A percentile compares a stretch with the other conserved stretches of the same genome.
These are phyloP conservation scores for Cantharis nigra DNA, from an alignment of 2,888 invertebrate genomes.

Conservation along the genomic window DNA sequence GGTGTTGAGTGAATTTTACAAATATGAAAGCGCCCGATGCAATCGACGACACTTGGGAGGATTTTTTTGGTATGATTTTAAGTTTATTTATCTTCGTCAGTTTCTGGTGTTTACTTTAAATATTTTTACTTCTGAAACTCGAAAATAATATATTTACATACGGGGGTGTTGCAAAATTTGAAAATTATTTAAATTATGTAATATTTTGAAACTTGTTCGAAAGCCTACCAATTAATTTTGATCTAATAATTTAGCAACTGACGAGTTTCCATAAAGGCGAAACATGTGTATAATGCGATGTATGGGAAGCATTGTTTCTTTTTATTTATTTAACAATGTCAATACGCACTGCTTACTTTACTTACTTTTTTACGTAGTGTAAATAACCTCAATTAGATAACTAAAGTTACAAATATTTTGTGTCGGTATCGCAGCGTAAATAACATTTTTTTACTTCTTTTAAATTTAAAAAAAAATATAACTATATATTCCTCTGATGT, in stretches of 20 bases:
- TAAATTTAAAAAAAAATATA: too few species aligned
- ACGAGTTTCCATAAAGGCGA: not conserved
- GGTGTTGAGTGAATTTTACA: slow-evolving; percentile 18
- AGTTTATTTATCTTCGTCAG: not conserved
- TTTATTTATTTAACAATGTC: not conserved
- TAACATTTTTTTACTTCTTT: not conserved
- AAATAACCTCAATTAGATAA: not conserved
- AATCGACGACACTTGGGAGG: slow-evolving; percentile 53
- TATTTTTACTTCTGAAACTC: not conserved
- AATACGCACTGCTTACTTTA: not conserved
- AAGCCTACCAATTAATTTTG: not conserved
- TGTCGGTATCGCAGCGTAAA: not conserved
- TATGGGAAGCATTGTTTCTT: not conserved
- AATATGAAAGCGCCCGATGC: slow-evolving; percentile 49
- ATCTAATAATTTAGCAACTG: not conserved
- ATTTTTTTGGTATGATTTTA: slow-evolving; percentile 50
- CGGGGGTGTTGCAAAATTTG: not conserved
- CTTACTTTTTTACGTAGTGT: not conserved
- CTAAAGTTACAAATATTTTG: not conserved
- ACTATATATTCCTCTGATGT: too few species aligned
- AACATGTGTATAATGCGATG: not conserved
- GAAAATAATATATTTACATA: not conserved
- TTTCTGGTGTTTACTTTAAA: not conserved
- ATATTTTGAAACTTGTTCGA: not conserved
- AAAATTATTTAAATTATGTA: not conserved